These are phyloP conservation scores for Machaerirhynchus nigripectus DNA, from an alignment of 2,113 vertebrate genomes.

Conservation along the genomic window DNA sequence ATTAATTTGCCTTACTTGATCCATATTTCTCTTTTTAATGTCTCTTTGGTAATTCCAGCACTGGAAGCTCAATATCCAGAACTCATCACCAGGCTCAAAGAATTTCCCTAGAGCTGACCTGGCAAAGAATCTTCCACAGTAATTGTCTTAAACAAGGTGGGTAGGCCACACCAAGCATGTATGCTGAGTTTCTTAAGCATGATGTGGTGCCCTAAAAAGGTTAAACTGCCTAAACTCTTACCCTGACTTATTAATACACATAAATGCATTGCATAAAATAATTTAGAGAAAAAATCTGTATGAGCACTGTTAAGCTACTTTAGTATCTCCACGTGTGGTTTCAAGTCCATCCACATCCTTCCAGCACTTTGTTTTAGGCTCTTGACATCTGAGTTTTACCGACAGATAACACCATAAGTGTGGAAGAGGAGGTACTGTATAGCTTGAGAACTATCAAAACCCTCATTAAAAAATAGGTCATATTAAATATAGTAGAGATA, in stretches of 20 bases:
- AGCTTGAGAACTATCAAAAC: not conserved
- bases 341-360: not conserved
- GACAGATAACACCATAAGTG: not conserved
- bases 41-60: not conserved
- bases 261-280: not conserved
- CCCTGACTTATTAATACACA: not conserved
- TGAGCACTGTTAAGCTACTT: not conserved
- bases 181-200: not conserved
- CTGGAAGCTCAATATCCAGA: not conserved
- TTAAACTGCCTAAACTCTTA: not conserved
- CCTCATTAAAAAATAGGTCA: not conserved
- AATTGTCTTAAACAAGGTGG: not conserved
- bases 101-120: not conserved
- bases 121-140: not conserved
- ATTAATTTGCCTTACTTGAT: not conserved
- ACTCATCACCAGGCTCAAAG: not conserved
- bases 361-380: not conserved
- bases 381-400: not conserved
- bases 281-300: not conserved
- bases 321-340: accelerated
- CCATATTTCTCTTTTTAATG: not conserved
- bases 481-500: not conserved
- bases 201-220: not conserved
- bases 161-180: not conserved
- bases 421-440: not conserved